Conservation (phyloP, 2,113 vertebrate species). For the Scomber colias region DNA sequence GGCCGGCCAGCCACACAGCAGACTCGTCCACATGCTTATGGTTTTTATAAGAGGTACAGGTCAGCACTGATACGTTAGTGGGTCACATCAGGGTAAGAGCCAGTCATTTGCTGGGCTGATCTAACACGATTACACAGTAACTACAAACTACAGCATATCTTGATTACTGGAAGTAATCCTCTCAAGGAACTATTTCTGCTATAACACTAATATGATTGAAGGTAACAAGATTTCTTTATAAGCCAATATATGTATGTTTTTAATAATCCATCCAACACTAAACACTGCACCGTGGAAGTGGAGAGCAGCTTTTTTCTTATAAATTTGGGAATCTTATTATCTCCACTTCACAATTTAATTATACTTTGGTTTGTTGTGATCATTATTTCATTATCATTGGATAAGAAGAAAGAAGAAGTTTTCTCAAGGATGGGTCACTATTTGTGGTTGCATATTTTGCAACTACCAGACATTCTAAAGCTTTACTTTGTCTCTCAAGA, state of each 20-base stretch:
- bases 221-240: conserved; percentile 33
- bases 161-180: conserved; percentile 34
- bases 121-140: conserved; percentile 28
- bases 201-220: conserved; percentile 17
- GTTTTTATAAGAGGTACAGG: conserved; percentile 65
- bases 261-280: conserved; percentile 23
- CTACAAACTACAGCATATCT: conserved; percentile 32
- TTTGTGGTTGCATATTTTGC: conserved; percentile 9
- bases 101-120: conserved; percentile 51
- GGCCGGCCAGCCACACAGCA: conserved; percentile 58
- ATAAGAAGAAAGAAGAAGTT: conserved; percentile 14
- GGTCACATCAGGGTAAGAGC: conserved; percentile 60
- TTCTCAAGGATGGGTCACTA: neutral
- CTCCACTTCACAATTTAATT: conserved; percentile 43
- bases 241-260: conserved; percentile 8
- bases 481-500: too few relatives aligned
- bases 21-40: conserved; percentile 67
- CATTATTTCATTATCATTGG: conserved; percentile 30
- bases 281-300: conserved; percentile 8
- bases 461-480: neutral
- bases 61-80: conserved; percentile 62
- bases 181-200: conserved; percentile 31
- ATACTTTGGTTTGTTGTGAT: conserved; percentile 12
- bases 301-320: conserved; percentile 38
- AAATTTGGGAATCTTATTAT: conserved; percentile 45